Conservation (phyloP, 2,113 vertebrate genomes). For the Solea solea region DNA sequence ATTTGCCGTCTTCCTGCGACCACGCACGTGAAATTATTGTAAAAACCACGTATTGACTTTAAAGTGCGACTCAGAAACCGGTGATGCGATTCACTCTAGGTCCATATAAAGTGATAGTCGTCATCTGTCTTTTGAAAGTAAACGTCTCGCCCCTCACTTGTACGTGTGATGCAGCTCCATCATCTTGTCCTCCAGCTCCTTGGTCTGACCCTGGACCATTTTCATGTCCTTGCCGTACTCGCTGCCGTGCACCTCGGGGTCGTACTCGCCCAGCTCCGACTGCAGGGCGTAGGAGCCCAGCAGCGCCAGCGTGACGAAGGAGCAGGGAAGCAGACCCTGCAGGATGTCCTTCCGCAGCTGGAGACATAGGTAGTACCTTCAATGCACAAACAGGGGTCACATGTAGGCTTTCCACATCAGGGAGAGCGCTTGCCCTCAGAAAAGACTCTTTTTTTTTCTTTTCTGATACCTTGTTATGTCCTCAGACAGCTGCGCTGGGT, state of each 20-base stretch:
- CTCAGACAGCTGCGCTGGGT: slow-evolving; percentile 96
- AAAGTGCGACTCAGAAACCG: too few species aligned
- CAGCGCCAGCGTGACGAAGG: slow-evolving; percentile 94
- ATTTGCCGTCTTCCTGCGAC: too few species aligned
- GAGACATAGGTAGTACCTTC: slow-evolving; percentile 88
- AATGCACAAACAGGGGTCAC: slow-evolving; percentile 1
- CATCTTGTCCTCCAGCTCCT: slow-evolving; percentile 96
- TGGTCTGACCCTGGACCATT: slow-evolving; percentile 92
- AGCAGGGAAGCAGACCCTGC: slow-evolving; percentile 90
- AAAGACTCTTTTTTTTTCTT: too few species aligned
- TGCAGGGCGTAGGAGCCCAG: slow-evolving; percentile 96
- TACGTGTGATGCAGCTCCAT: slow-evolving; percentile 95
- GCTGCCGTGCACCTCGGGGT: slow-evolving; percentile 86
- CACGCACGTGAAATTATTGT: too few species aligned
- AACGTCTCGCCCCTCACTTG: slow-evolving; percentile 76
- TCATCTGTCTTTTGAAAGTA: too few species aligned
- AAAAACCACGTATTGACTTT: too few species aligned
- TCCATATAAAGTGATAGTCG: too few species aligned
- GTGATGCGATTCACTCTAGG: too few species aligned
- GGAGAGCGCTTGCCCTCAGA: too few species aligned
- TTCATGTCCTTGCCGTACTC: slow-evolving; percentile 93
- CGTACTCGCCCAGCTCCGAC: slow-evolving; percentile 95
- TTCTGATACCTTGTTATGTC: slow-evolving; percentile 92
- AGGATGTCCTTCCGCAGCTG: slow-evolving; percentile 96
- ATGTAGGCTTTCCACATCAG: not conserved